A percentile compares a stretch with the other conserved stretches of the same genome.
Evolutionary conservation across 2,888 invertebrate genomes (phyloP).

Genomic region (Idaea straminata): DNA sequence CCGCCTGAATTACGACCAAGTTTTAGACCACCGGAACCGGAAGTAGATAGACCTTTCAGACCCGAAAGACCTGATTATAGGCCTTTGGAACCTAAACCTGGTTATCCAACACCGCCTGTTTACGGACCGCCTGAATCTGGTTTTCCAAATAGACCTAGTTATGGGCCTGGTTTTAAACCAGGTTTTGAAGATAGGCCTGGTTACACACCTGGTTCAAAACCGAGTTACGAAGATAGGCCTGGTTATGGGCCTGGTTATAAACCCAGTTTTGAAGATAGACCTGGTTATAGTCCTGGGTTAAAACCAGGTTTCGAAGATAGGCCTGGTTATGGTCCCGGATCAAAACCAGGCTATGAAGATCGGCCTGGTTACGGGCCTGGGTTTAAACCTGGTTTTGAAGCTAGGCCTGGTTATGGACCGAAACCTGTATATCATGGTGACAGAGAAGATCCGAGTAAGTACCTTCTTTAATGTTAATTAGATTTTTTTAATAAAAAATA

Average conservation of each 20-base stretch:
- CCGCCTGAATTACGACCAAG: conserved; percentile 13
- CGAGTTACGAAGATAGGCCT: conserved; percentile 11
- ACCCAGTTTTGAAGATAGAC: conserved; percentile 11
- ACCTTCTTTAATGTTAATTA: conserved; percentile 2
- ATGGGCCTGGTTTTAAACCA: conserved; percentile 10
- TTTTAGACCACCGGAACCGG: conserved; percentile 27
- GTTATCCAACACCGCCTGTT: conserved; percentile 2
- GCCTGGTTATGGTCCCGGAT: conserved; percentile 11
- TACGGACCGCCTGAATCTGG: conserved; percentile 4
- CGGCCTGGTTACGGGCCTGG: not conserved
- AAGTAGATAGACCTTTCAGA: conserved; percentile 31
- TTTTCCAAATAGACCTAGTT: not conserved
- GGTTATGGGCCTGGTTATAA: not conserved
- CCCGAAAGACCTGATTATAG: conserved; percentile 21
- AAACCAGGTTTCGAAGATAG: conserved; percentile 12
- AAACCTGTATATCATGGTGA: conserved; percentile 45
- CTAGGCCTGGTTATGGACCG: conserved; percentile 26
- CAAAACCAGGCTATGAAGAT: conserved; percentile 7
- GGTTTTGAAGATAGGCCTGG: not conserved
- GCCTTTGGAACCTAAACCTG: conserved; percentile 12
- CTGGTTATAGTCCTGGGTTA: not conserved
- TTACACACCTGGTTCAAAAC: not conserved
- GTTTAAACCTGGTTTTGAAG: conserved; percentile 10
- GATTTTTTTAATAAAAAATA: too few species aligned
- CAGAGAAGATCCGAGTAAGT: conserved; percentile 54